Percentiles rank a stretch among this genome's conserved stretches.
Conservation (phyloP, 2,888 invertebrate species). For the Platycheirus rosarum region DNA sequence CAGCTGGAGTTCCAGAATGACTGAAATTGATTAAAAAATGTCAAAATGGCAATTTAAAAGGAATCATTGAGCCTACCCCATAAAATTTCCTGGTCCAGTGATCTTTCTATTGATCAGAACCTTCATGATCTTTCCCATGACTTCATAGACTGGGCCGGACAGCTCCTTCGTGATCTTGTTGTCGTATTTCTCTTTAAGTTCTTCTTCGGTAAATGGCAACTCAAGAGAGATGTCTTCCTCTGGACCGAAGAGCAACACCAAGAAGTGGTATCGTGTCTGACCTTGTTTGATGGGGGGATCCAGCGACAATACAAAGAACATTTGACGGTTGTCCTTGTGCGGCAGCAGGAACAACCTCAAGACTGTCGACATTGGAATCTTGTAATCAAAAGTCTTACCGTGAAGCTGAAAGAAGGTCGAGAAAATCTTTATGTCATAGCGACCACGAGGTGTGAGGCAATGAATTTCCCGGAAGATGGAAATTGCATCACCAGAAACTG, state of each 20-base stretch:
- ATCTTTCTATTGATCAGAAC: conserved; percentile 96
- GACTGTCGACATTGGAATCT: conserved; percentile 98
- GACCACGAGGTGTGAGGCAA: conserved; percentile 96
- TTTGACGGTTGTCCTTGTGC: conserved; percentile 98
- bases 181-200: conserved; percentile 95
- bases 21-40: conserved; percentile 82
- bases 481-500: conserved; percentile 98
- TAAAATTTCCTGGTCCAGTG: conserved; percentile 94
- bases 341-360: conserved; percentile 96
- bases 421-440: conserved; percentile 96
- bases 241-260: conserved; percentile 96
- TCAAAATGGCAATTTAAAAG: conserved; percentile 13
- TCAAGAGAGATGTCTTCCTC: conserved; percentile 97
- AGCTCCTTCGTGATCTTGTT: conserved; percentile 95
- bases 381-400: conserved; percentile 99
- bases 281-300: conserved; percentile 99
- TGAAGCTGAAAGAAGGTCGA: conserved; percentile 95
- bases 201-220: conserved; percentile 94
- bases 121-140: conserved; percentile 98
- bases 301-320: conserved; percentile 98
- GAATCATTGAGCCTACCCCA: conserved; percentile 87
- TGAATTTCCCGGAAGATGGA: conserved; percentile 98
- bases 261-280: conserved; percentile 98
- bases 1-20: conserved; percentile 93
- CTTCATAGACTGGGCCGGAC: conserved; percentile 96